phyloP scores from a whole-genome alignment of 2,797 vertebrate genomes.

The Enteromius anoplus region DNA sequence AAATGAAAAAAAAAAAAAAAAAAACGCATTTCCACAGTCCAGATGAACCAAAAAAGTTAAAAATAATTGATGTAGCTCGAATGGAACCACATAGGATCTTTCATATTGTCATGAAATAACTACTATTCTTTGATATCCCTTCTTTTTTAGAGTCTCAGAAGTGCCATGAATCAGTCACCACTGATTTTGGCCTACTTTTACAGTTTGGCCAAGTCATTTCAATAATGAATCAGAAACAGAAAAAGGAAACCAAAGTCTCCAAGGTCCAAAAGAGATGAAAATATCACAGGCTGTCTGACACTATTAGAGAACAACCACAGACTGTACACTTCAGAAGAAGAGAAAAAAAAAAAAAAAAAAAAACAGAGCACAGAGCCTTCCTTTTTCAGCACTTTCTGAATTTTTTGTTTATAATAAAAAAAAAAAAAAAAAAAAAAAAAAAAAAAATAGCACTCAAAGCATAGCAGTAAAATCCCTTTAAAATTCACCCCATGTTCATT shows the following conservation, averaged over 20 bases:
- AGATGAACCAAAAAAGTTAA: neutral
- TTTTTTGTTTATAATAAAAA: too few species aligned
- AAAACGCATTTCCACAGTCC: neutral
- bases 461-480: neutral
- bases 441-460: neutral
- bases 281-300: neutral
- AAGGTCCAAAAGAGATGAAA: slow-evolving; percentile 4
- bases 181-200: slow-evolving; percentile 42
- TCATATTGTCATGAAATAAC: slow-evolving; percentile 11
- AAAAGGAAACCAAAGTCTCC: slow-evolving; percentile 18
- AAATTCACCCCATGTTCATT: neutral
- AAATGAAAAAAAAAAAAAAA: neutral
- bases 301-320: slow-evolving; percentile 10
- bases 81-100: neutral
- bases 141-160: slow-evolving; percentile 34
- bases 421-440: neutral
- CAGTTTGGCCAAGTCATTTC: slow-evolving; percentile 46
- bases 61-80: neutral
- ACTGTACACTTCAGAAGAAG: neutral
- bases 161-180: slow-evolving; percentile 33
- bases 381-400: slow-evolving; percentile 5
- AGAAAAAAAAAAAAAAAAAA: neutral
- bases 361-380: neutral
- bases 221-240: slow-evolving; percentile 34
- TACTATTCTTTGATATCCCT: slow-evolving; percentile 1